These are phyloP conservation scores for Seira ritae DNA, from an alignment of 2,888 invertebrate genomes.

Conservation along the genomic window DNA sequence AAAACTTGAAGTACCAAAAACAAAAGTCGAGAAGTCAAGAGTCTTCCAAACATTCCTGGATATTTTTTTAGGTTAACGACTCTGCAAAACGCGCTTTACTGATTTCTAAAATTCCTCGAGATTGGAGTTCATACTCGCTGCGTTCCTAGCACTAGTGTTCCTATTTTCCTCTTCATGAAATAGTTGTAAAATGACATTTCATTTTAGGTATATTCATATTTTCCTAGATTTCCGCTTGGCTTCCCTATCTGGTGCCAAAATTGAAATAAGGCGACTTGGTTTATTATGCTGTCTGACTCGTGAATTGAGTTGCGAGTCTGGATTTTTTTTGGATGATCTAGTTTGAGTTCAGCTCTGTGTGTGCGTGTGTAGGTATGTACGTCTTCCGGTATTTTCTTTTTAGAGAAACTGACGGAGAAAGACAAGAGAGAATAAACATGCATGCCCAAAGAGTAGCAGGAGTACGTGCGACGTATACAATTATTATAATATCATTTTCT, in stretches of 20 bases:
- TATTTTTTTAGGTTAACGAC: too few species aligned
- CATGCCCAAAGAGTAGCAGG: not conserved
- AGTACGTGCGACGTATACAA: constrained; percentile 23
- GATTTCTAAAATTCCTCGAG: too few species aligned
- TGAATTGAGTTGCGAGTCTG: not conserved
- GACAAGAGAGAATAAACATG: not conserved
- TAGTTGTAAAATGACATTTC: not conserved
- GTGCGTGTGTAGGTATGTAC: constrained; percentile 11
- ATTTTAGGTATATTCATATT: not conserved
- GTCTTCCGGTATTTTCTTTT: constrained; percentile 16
- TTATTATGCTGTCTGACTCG: not conserved
- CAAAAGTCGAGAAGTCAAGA: too few species aligned
- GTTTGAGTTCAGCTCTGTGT: not conserved
- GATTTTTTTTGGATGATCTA: not conserved
- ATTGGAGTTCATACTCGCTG: too few species aligned
- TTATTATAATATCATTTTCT: not conserved
- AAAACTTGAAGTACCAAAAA: too few species aligned
- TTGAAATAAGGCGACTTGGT: not conserved
- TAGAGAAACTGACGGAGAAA: not conserved
- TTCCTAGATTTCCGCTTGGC: not conserved
- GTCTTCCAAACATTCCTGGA: too few species aligned
- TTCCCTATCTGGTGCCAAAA: not conserved
- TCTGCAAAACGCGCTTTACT: too few species aligned
- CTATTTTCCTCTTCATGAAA: too few species aligned
- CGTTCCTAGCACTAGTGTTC: too few species aligned